phyloP scores from a whole-genome alignment of 2,888 invertebrate genomes.

The Spodoptera picta region DNA sequence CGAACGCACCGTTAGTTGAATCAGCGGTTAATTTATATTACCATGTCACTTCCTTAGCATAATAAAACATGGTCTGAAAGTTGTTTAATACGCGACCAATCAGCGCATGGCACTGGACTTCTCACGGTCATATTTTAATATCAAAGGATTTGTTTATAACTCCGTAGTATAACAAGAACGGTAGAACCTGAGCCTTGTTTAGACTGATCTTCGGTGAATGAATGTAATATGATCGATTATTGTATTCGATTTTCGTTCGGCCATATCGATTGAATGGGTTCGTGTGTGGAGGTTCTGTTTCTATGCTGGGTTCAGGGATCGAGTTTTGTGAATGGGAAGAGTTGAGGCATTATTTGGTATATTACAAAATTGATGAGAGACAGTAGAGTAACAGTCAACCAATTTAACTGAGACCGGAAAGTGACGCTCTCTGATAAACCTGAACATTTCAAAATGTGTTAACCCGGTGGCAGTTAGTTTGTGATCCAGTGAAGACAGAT shows the following conservation, averaged over 20 bases:
- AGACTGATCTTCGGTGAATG: constrained; percentile 85
- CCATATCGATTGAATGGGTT: constrained; percentile 48
- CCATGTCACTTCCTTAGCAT: constrained; percentile 61
- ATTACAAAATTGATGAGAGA: no score
- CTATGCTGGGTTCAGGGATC: not conserved
- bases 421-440: no score
- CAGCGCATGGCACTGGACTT: constrained; percentile 56
- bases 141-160: constrained; percentile 78
- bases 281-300: constrained; percentile 15
- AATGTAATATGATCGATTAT: constrained; percentile 69
- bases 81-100: constrained; percentile 62
- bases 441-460: no score
- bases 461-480: no score
- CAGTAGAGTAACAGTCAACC: no score
- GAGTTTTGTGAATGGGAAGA: not conserved
- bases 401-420: no score
- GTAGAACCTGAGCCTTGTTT: constrained; percentile 78
- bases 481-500: no score
- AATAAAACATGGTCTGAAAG: constrained; percentile 64
- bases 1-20: constrained; percentile 12
- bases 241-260: constrained; percentile 52
- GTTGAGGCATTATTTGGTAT: no score
- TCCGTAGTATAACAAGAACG: constrained; percentile 73
- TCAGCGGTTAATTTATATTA: constrained; percentile 53
- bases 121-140: constrained; percentile 83